A percentile compares a stretch with the other conserved stretches of the same genome.
phyloP scores from a whole-genome alignment of 1,140 invertebrate species.

The Melitaea cinxia region DNA sequence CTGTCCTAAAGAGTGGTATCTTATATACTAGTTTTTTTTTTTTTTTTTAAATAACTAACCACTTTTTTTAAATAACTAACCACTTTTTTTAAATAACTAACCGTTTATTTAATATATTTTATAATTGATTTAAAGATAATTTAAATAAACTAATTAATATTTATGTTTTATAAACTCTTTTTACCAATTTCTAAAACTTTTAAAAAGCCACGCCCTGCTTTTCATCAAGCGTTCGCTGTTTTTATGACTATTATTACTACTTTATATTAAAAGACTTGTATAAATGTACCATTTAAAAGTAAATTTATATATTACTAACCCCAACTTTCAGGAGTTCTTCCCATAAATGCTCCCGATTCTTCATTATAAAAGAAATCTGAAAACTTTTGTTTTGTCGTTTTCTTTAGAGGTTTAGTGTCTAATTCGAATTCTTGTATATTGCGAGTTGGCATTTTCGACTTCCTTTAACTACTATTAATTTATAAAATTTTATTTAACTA shows the following conservation, averaged over 20 bases:
- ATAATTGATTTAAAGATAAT: too few species aligned
- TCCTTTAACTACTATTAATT: conserved; percentile 11
- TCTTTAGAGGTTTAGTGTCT: conserved; percentile 56
- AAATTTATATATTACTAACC: conserved; percentile 82
- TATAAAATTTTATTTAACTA: conserved; percentile 15
- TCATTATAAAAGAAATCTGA: conserved; percentile 86
- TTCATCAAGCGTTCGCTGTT: neutral
- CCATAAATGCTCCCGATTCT: conserved; percentile 87
- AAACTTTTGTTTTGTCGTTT: conserved; percentile 48
- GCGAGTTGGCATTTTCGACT: conserved; percentile 49
- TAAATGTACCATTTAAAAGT: neutral
- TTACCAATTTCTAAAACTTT: too few species aligned
- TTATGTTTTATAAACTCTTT: too few species aligned
- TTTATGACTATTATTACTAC: neutral
- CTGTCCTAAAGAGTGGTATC: too few species aligned
- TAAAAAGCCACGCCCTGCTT: conserved; percentile 24
- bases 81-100: too few species aligned
- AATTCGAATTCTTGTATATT: conserved; percentile 66
- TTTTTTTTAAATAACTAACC: too few species aligned
- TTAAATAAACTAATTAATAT: too few species aligned
- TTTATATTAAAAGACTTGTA: neutral
- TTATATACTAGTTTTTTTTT: too few species aligned
- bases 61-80: too few species aligned
- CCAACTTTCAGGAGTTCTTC: conserved; percentile 88
- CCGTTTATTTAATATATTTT: too few species aligned